Base-by-base conservation (phyloP, 2,888 invertebrate genomes). In the Melanostoma mellinum region DNA sequence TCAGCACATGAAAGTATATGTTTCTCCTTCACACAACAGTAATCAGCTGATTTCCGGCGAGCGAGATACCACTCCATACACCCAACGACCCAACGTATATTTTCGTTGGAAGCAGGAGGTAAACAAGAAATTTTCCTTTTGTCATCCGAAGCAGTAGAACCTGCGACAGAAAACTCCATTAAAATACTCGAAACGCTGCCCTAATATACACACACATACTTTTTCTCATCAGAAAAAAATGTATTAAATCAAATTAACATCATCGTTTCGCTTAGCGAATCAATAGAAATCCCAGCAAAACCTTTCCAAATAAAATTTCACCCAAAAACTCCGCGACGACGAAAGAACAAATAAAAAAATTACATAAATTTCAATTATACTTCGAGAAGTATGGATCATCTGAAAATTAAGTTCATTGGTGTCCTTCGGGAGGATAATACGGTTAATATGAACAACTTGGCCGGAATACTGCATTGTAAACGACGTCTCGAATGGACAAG, bases 401-500 rank as follows among this genome's bases (percentile, higher is more conserved):
- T 89, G 71, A 90, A 90, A 88, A 86, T 88, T 60, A 90, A 90
- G 87, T 88, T 89, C 55, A 90, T 90, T 86, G 90, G 90, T 38
- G 90, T 90, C 79, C 87, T 90, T 73, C 89, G 89, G 61, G 90
- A 88, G 74, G 89, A 88, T 85, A 85, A 76, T 36, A 50, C 75
- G 48, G 89, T 87, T 8, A 89, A 90, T 86, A 88, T 87, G 81
- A 89, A 87, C 68, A 82, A 90, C 71, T 81, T 90, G 71, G 89
- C 90, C 71, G 90, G 90, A 40, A 90, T 90, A 72, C 85, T 90
- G 46, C 89, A 90, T 44, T 89, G 90, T 9, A 88, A 89, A 38
- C 87, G 90, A 40, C 87, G 90, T 5, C 87, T 90, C 9, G 90
- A 90, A 77, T 90, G 90, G 90, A 90, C 90, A 50, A 89, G 89